A percentile compares a stretch with the other conserved stretches of the same genome.
phyloP scores from a whole-genome alignment of 2,888 invertebrate species.

The Macrophya alboannulata region DNA sequence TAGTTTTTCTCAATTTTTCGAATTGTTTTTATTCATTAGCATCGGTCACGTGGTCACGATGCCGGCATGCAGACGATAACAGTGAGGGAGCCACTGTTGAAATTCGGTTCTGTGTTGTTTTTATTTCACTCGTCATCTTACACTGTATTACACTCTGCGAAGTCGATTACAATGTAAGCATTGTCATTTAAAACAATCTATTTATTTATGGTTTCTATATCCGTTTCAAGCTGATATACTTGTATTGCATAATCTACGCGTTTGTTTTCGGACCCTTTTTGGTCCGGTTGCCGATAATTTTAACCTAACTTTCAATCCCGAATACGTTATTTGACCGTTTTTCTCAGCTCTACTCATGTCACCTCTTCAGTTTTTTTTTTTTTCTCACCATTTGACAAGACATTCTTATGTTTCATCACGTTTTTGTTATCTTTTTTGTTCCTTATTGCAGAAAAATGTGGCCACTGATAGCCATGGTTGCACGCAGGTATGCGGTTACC shows the following conservation, averaged over 20 bases:
- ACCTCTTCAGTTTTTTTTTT: too few relatives aligned
- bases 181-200: not conserved
- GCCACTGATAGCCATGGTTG: conserved; percentile 86
- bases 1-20: not conserved
- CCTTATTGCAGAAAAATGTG: conserved; percentile 83
- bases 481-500: conserved; percentile 89
- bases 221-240: too few relatives aligned
- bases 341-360: not conserved
- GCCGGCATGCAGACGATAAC: not conserved
- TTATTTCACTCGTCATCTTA: not conserved
- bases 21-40: not conserved
- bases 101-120: not conserved
- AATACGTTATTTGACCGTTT: not conserved
- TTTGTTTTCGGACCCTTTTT: not conserved
- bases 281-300: not conserved
- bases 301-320: conserved; percentile 5
- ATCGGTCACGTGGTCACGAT: not conserved
- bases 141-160: too few relatives aligned
- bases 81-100: not conserved
- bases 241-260: not conserved
- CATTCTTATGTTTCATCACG: not conserved
- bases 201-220: not conserved
- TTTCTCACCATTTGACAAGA: too few relatives aligned
- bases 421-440: not conserved
- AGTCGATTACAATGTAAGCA: conserved; percentile 14